Conservation (phyloP, 2,888 invertebrate species). For the Tipula lateralis region DNA sequence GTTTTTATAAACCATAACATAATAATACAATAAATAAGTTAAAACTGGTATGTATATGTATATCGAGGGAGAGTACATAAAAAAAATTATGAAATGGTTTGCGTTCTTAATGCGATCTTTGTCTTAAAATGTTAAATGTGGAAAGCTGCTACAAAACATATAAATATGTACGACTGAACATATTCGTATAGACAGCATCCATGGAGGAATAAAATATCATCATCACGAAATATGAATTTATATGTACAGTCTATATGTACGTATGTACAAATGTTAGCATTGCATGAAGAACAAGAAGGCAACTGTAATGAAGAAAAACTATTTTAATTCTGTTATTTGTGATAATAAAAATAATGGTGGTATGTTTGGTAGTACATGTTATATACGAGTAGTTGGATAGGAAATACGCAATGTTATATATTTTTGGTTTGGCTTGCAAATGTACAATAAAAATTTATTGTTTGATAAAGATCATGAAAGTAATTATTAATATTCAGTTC, state of each 20-base stretch:
- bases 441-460: not conserved
- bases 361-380: not conserved
- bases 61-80: not conserved
- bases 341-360: slow-evolving; percentile 3
- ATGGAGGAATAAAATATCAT: not conserved
- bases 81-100: not conserved
- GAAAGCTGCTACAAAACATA: slow-evolving; percentile 11
- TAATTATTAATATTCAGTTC: slow-evolving; percentile 24
- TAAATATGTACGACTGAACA: not conserved
- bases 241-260: not conserved
- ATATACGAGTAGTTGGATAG: not conserved
- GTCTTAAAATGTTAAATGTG: not conserved
- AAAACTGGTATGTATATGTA: not conserved
- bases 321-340: not conserved
- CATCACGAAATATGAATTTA: slow-evolving; percentile 24
- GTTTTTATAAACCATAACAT: not conserved
- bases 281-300: not conserved
- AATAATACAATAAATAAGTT: not conserved
- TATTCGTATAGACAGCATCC: not conserved
- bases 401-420: not conserved
- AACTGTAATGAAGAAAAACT: not conserved
- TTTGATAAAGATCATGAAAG: slow-evolving; percentile 1
- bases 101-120: slow-evolving; percentile 1
- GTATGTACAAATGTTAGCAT: too few species aligned
- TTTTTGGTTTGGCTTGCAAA: not conserved